Conservation (phyloP, 1,140 invertebrate species). For the Aphis gossypii region DNA sequence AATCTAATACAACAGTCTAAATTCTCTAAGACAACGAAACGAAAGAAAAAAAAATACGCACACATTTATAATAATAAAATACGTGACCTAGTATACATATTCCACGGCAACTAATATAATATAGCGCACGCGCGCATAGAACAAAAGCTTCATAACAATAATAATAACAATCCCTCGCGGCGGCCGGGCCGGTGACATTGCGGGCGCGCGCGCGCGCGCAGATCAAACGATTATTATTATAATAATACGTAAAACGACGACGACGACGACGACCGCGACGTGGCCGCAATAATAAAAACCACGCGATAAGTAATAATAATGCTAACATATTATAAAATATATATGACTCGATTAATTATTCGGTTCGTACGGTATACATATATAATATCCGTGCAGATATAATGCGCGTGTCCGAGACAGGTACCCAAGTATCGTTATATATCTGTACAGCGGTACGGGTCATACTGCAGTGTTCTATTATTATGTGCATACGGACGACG, state of each 20-base stretch:
- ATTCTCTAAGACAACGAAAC: neutral
- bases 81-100: slow-evolving; percentile 25
- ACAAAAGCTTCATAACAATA: slow-evolving; percentile 41
- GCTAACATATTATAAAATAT: neutral
- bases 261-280: neutral
- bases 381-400: neutral
- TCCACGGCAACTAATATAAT: neutral
- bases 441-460: neutral
- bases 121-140: neutral
- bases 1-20: neutral
- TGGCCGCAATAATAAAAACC: slow-evolving; percentile 33
- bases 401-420: neutral
- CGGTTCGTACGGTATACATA: neutral
- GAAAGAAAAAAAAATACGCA: neutral
- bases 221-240: slow-evolving; percentile 40
- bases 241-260: slow-evolving; percentile 29
- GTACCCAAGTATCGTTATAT: neutral
- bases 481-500: neutral
- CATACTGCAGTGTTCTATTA: neutral
- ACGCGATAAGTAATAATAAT: neutral
- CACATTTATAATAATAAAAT: neutral
- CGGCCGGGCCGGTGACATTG: slow-evolving; percentile 15
- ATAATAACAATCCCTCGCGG: slow-evolving; percentile 31
- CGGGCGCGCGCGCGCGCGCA: neutral
- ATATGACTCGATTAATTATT: slow-evolving; percentile 36